Base-by-base conservation (phyloP, 2,888 invertebrate genomes). In the Agriopis aurantiaria region DNA sequence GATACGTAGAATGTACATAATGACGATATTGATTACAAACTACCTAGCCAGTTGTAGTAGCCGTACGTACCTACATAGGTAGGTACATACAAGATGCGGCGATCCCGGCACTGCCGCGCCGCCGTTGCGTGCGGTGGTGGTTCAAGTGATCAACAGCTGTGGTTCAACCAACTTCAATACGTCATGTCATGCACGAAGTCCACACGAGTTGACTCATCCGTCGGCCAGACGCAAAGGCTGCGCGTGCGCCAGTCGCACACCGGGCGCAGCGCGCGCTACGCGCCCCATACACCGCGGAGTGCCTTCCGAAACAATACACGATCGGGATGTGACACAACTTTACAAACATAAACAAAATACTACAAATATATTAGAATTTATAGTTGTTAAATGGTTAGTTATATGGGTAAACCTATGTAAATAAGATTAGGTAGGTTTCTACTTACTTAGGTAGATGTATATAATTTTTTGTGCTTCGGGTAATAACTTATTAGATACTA, bases 251-350 rank as follows among this genome's bases (percentile, higher is more conserved):
- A 75, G 76, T 76, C 75, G 63, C 59, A 69, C 77, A 83, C 78
- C 79, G 83, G 85, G 91, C 91, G 91, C 90, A 84, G 88, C 78
- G 91, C 90, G 91, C 91, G 90, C 90, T 78, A 85, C 88, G 91
- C 91, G 91, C 87, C 75, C 64, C 63, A 68, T 60, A 65, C 71
- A 76, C 62, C 73, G 79, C 76, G 74, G 71, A 71, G 71, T 64
- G 68, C 59, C 48, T 73, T 65, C 43, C 53, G 43, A 46, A 57
- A 61, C 68, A 62, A 70, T 75, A 74, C 68, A 64, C 62, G 61
- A 68, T 68, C 72, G 69, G 57, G 71, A 60, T 67, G 64, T 43
- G 43, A 68, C 41, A 17, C 40, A 33, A 58, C 40, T 17, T 5
- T 49, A 61, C 41, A 48, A 3, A 46, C 8, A 8, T 49, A 14